Conservation (phyloP, 2,888 invertebrate genomes). For the Pollenia labialis region DNA sequence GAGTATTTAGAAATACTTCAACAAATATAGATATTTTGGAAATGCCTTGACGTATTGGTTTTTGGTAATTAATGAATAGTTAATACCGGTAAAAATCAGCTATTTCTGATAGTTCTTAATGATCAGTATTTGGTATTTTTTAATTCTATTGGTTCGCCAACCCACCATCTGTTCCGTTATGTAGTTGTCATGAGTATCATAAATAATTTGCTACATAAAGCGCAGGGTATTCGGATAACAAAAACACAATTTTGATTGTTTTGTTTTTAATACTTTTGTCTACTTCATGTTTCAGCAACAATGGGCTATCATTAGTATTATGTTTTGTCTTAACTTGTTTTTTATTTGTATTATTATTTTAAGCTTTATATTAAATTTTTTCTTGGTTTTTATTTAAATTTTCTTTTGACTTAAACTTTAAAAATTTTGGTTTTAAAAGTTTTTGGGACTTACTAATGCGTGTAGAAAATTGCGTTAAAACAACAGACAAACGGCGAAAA, state of each 20-base stretch:
- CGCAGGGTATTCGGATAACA: background rate
- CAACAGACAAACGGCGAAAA: background rate
- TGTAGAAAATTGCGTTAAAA: constrained; percentile 40
- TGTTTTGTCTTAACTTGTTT: background rate
- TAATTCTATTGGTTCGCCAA: background rate
- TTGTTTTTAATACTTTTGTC: constrained; percentile 6
- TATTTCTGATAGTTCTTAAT: background rate
- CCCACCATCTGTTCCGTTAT: background rate
- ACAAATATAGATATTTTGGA: constrained; percentile 29
- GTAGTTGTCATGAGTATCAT: background rate
- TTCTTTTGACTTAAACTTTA: background rate
- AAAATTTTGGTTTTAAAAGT: background rate
- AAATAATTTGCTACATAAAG: background rate
- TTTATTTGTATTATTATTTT: background rate
- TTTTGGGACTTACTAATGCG: constrained; percentile 12
- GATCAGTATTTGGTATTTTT: background rate
- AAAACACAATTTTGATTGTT: constrained; percentile 30
- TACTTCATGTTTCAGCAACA: constrained; percentile 13
- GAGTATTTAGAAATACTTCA: background rate
- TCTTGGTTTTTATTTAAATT: constrained; percentile 25
- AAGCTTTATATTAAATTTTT: background rate
- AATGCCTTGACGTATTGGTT: constrained; percentile 53
- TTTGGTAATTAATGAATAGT: constrained; percentile 32
- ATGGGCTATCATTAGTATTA: constrained; percentile 50
- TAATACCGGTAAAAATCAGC: background rate